Percentiles rank a stretch among this genome's conserved stretches.
Evolutionary conservation across 1,140 invertebrate species (phyloP).

Genomic region (Zaprionus taronus): DNA sequence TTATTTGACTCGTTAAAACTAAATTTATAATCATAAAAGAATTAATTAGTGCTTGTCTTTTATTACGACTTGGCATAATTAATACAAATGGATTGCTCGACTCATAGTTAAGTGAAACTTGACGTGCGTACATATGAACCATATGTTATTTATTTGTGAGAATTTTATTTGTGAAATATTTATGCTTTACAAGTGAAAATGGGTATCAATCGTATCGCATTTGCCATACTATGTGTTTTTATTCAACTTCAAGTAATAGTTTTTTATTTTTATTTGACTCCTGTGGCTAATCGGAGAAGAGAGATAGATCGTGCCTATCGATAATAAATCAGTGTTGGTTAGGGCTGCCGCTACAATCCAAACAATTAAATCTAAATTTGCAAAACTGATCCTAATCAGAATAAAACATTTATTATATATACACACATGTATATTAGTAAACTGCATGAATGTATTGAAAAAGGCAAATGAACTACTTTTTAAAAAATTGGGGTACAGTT

Average conservation of each 20-base stretch:
- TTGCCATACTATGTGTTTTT: no score
- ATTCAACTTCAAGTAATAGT: no score
- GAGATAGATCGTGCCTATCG: no score
- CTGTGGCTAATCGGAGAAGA: no score
- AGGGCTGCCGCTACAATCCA: neutral
- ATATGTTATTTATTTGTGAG: neutral
- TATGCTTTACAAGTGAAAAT: neutral
- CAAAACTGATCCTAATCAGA: neutral
- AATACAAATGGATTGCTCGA: constrained; percentile 48
- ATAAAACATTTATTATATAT: neutral
- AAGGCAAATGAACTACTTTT: no score
- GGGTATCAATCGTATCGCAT: neutral
- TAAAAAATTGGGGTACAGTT: no score
- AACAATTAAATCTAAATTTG: neutral
- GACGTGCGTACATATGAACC: neutral
- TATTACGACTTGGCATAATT: constrained; percentile 15
- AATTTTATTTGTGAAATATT: neutral
- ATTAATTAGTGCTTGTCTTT: constrained; percentile 11
- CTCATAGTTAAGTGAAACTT: constrained; percentile 28
- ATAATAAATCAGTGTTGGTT: no score
- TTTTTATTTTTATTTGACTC: no score
- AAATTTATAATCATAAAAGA: constrained; percentile 48
- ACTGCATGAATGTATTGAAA: no score
- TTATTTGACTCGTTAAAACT: constrained; percentile 33
- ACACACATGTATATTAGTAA: neutral